phyloP scores from a whole-genome alignment of 2,797 vertebrate species.

The Triplophysa yarkandensis region DNA sequence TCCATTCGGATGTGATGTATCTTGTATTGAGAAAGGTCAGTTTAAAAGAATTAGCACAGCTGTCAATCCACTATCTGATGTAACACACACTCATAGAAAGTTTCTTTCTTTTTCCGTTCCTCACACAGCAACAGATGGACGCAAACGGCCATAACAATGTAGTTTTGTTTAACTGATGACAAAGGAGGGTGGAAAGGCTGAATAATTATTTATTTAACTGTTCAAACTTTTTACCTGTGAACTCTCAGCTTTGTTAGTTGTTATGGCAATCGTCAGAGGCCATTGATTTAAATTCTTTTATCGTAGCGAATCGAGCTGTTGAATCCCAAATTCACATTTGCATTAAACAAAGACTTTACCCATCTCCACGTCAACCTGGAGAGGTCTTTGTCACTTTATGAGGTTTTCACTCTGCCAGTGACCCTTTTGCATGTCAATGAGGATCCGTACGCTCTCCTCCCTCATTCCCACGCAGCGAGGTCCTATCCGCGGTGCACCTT shows the following conservation, averaged over 20 bases:
- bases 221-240: conserved; percentile 32
- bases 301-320: not conserved
- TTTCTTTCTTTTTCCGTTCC: conserved; percentile 14
- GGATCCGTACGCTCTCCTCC: conserved; percentile 46
- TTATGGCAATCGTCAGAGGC: not conserved
- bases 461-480: conserved; percentile 68
- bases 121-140: conserved; percentile 71
- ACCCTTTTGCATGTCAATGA: conserved; percentile 64
- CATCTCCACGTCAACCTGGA: conserved; percentile 56
- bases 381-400: conserved; percentile 58
- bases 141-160: conserved; percentile 83
- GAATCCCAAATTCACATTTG: conserved; percentile 12
- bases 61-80: conserved; percentile 49
- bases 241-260: conserved; percentile 7
- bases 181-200: conserved; percentile 80
- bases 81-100: conserved; percentile 12
- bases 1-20: conserved; percentile 35
- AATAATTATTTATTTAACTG: conserved; percentile 63
- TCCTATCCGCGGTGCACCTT: conserved; percentile 63
- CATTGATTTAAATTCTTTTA: conserved; percentile 24
- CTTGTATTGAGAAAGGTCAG: conserved; percentile 41
- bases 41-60: conserved; percentile 42
- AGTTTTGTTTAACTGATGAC: conserved; percentile 88
- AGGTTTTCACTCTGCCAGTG: conserved; percentile 55
- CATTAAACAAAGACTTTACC: conserved; percentile 39